Evolutionary conservation across 37 sponge, comb jelly and placozoan species (phyloP), one percentile per base, ranked within the genome.

Genomic region (Spongilla lacustris): DNA sequence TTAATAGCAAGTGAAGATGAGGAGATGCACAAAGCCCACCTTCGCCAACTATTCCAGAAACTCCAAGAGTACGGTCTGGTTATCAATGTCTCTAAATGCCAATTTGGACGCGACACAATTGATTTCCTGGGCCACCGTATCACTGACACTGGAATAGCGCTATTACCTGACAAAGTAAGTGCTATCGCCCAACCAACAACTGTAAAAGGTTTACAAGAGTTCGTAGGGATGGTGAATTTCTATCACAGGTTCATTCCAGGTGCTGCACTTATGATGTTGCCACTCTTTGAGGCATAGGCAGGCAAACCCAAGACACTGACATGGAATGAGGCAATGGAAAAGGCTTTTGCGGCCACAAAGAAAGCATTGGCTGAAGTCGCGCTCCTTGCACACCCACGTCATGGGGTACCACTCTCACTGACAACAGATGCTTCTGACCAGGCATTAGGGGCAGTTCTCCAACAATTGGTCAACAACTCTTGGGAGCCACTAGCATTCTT

Each of bases 231-330:
- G 33, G 71, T 21, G 24, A 69, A 81, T 34, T 69, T 70, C 30
- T 81, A 70, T 8, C 69, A 29, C 29, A 38, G 49, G 33, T 71
- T 82, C 66, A 41, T 82, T 19, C 50, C 73, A 13, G 33, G 22
- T 82, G 83, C 74, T 72, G 73, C 83, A 33, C 34, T 12, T 23
- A 36, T 26, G 17, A 71, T 82, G 72, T 35, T 82, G 26, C 73
- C 83, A 28, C 73, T 82, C 73, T 73, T 71, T 35, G 73, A 71
- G 37, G 83, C 83, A 71, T 36, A 69, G 22, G 30, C 33, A 27
- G 72, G 72, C 30, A 82, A 82, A 41, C 49, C 49, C 46, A 76
- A 82, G 35, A 82, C 83, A 13, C 36, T 71, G 36, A 37, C 19
- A 13, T 81, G 81, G 81, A 81, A 26, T n/a, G 41, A 31, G 27